phyloP scores from a whole-genome alignment of 1,140 invertebrate species.

The Drosophila pseudoananassae region DNA sequence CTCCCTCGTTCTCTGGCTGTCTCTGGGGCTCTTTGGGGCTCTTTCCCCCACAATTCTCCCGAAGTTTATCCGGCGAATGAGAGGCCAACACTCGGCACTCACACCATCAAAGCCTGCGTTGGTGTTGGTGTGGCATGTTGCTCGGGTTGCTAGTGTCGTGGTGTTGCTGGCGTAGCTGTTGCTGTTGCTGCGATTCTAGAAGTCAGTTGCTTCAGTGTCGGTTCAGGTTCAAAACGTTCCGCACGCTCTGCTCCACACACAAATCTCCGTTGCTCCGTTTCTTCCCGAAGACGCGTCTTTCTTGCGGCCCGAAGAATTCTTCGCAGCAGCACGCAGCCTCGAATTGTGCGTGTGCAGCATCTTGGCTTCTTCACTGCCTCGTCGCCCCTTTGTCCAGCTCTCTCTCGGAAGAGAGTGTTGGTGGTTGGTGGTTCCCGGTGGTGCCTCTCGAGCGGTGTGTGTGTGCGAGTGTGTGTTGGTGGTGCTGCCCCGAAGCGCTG shows the following conservation, averaged over 20 bases:
- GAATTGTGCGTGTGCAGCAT: slow-evolving; percentile 16
- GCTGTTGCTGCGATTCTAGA: slow-evolving; percentile 65
- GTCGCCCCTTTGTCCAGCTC: slow-evolving; percentile 5
- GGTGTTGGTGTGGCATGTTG: slow-evolving; percentile 45
- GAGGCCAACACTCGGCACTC: slow-evolving; percentile 58
- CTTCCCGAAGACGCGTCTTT: slow-evolving; percentile 3
- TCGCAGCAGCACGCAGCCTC: slow-evolving; percentile 3
- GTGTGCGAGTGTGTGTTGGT: slow-evolving; percentile 33
- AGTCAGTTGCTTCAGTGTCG: slow-evolving; percentile 83
- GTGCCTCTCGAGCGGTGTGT: slow-evolving; percentile 17
- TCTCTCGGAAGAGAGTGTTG: slow-evolving; percentile 10
- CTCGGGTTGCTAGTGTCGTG: slow-evolving; percentile 2
- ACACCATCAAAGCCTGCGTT: slow-evolving; percentile 32
- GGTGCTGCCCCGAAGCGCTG: slow-evolving; percentile 32
- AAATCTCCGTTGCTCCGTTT: background rate
- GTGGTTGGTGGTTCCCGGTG: slow-evolving; percentile 25
- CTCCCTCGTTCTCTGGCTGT: slow-evolving; percentile 14
- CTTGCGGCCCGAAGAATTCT: slow-evolving; percentile 4
- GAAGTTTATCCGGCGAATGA: slow-evolving; percentile 76
- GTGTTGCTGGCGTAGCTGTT: slow-evolving; percentile 16
- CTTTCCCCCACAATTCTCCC: slow-evolving; percentile 13
- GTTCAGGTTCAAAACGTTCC: slow-evolving; percentile 80
- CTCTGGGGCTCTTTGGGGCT: slow-evolving; percentile 8
- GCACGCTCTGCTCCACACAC: slow-evolving; percentile 61
- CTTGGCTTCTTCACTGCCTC: slow-evolving; percentile 6